Conservation (phyloP, 2,113 vertebrate genomes). For the Pongo pygmaeus region DNA sequence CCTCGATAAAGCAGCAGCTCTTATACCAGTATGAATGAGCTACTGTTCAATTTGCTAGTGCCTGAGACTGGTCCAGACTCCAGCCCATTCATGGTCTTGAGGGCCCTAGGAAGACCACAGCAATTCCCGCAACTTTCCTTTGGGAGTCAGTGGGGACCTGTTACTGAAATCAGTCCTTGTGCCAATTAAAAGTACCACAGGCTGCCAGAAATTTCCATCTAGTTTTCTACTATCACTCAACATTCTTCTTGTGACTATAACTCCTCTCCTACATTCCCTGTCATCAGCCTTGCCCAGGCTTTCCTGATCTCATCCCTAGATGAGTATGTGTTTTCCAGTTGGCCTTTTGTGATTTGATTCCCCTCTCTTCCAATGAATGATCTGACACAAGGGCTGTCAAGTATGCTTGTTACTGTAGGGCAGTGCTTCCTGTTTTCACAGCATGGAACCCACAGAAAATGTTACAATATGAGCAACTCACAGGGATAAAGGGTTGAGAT, state of each 20-base stretch:
- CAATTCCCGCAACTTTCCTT: background rate
- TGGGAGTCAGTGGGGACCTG: background rate
- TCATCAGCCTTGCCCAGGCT: background rate
- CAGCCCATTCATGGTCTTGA: background rate
- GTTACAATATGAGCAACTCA: background rate
- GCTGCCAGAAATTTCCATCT: background rate
- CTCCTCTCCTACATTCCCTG: background rate
- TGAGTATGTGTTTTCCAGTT: background rate
- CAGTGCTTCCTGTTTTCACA: background rate
- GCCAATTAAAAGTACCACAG: background rate
- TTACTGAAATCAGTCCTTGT: background rate
- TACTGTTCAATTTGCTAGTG: background rate
- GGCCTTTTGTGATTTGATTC: background rate
- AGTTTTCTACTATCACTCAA: background rate
- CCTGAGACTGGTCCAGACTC: background rate
- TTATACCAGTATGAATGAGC: background rate
- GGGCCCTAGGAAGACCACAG: background rate
- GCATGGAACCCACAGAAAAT: background rate
- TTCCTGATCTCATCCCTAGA: background rate
- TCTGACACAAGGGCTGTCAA: background rate
- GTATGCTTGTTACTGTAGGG: background rate
- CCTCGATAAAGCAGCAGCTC: background rate
- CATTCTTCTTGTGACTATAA: background rate
- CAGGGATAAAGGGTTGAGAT: background rate
- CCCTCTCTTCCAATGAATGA: background rate